A percentile compares a stretch with the other conserved stretches of the same genome.
Evolutionary conservation across 2,888 invertebrate species (phyloP).

Genomic region (Synanthedon formicaeformis): DNA sequence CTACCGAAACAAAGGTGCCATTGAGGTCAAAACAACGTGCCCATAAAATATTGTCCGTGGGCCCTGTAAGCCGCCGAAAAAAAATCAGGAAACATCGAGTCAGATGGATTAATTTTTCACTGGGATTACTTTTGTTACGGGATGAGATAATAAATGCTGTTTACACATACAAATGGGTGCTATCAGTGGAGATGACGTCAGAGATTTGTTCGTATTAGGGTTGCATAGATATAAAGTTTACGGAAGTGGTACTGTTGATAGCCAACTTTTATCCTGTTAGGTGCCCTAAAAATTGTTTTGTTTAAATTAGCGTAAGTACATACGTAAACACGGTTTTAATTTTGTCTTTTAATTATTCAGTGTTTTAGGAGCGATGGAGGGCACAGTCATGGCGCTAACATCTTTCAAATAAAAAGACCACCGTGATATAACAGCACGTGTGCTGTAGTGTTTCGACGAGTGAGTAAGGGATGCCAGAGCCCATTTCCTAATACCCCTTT

Average conservation of each 20-base stretch:
- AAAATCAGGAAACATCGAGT: background rate
- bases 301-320: no score
- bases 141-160: conserved; percentile 9
- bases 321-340: no score
- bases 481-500: no score
- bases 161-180: conserved; percentile 15
- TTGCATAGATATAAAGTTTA: conserved; percentile 1
- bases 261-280: no score
- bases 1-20: background rate
- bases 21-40: background rate
- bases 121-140: conserved; percentile 3
- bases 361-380: no score
- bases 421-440: no score
- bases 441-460: no score
- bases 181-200: conserved; percentile 13
- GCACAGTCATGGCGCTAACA: no score
- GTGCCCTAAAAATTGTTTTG: no score
- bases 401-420: no score
- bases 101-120: conserved; percentile 2
- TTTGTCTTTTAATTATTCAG: no score
- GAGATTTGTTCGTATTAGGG: conserved; percentile 16
- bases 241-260: background rate
- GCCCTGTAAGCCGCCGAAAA: background rate
- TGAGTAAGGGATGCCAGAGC: no score
- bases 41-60: background rate